Evolutionary conservation across 2,888 invertebrate genomes (phyloP), one percentile per base, ranked within the genome.

Genomic region (Luffia ferchaultella): DNA sequence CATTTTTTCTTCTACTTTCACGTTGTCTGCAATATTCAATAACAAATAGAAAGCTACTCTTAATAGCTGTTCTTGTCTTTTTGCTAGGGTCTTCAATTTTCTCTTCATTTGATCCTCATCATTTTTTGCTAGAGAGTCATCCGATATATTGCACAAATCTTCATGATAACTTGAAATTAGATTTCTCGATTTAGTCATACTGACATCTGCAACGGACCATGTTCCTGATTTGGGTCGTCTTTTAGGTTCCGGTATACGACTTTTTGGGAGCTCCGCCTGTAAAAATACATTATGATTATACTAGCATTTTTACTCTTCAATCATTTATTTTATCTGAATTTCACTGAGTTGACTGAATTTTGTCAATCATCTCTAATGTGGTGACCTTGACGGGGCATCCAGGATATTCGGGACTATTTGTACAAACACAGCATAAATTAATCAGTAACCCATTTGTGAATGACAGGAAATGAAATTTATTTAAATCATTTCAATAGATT

Each of bases 1-100:
- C 95, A 99, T 98, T 85, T 99, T 99, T 75, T 96, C 93, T 76
- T 98, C 98, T 2, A 98, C 93, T 70, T 93, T 93, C 7, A 94
- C 89, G 83, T 97, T 98, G 74, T 97, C 97, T 2, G 98, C 94
- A 73, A 99, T 92, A 72, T 99, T 98, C 48, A 98, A 82, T 50
- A 99, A 83, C 67, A 99, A 87, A 73, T 97, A 96, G 71, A 95
- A 95, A 2, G 95, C 93, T 45, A 96, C 97, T 71, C 96, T 85
- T 30, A 98, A 78, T 18, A 98, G 83, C 66, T 96, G 95, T 64
- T 98, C 97, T 70, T 98, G 98, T 73, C 97, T 96, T 64, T 92
- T 92, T 15, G 96, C 93, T 52, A 97, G 85, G 42, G 89, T 88
- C 64, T 92, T 90, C 47, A 93, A 86, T 70, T 93, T 93, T 60